phyloP scores from a whole-genome alignment of 2,797 vertebrate genomes.

The Sitta carolinensis region DNA sequence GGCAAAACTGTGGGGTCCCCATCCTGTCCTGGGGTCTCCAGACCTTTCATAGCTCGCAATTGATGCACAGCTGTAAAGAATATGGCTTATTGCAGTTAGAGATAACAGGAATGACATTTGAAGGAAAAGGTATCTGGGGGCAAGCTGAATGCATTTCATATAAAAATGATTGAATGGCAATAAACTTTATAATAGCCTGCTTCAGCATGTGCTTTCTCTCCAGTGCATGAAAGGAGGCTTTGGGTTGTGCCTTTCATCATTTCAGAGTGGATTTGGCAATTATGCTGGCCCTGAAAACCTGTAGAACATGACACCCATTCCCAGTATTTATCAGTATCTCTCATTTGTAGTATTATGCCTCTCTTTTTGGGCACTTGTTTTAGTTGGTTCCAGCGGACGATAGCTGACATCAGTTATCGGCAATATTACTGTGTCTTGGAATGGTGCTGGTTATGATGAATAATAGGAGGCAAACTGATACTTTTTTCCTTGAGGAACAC shows the following conservation, averaged over 20 bases:
- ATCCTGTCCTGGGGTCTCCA: background rate
- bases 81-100: background rate
- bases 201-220: slow-evolving; percentile 16
- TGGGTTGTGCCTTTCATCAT: slow-evolving; percentile 2
- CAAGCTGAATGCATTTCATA: background rate
- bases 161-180: slow-evolving; percentile 35
- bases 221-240: background rate
- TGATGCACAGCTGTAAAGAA: background rate
- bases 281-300: background rate
- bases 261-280: background rate
- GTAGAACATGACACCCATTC: background rate
- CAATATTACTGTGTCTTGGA: background rate
- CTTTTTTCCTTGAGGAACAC: background rate
- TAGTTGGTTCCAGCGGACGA: background rate
- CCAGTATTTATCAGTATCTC: slow-evolving; percentile 3
- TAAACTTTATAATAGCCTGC: slow-evolving; percentile 7
- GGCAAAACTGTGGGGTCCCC: background rate
- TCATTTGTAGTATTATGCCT: background rate
- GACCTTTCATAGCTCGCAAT: background rate
- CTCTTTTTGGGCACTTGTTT: background rate
- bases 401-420: background rate
- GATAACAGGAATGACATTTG: background rate
- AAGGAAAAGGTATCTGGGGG: background rate
- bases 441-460: background rate
- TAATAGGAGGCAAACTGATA: background rate